Evolutionary conservation across 2,113 vertebrate species (phyloP).

Genomic region (Archocentrus centrarchus): DNA sequence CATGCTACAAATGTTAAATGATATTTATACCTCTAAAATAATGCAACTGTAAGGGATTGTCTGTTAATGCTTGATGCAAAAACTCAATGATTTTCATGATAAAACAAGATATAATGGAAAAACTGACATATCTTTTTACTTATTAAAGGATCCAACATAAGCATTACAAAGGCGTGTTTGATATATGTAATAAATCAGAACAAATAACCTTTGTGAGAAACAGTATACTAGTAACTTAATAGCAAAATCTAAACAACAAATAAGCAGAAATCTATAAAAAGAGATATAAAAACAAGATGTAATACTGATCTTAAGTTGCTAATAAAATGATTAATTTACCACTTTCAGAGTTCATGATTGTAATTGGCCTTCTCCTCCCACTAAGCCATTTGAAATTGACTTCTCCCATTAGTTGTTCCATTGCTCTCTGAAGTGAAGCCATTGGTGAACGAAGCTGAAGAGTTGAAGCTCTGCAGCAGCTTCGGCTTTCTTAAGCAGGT

Average conservation of each 20-base stretch:
- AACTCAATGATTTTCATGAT: not conserved
- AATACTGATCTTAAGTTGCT: not conserved
- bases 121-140: not conserved
- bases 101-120: not conserved
- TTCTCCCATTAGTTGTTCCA: slow-evolving; percentile 50
- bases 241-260: not conserved
- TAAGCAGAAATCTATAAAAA: not conserved
- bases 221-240: not conserved
- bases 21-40: not conserved
- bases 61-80: not conserved
- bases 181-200: not conserved
- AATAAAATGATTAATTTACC: not conserved
- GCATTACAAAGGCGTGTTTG: not conserved
- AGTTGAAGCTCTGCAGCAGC: slow-evolving; percentile 31
- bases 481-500: slow-evolving; percentile 43
- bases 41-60: not conserved
- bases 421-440: slow-evolving; percentile 65
- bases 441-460: slow-evolving; percentile 66
- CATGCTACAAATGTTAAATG: not conserved
- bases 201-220: not conserved
- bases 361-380: not conserved
- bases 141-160: not conserved
- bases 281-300: not conserved
- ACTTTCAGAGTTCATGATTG: not conserved
- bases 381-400: slow-evolving; percentile 41